phyloP scores from a whole-genome alignment of 2,113 vertebrate species.

The Monopterus albus region DNA sequence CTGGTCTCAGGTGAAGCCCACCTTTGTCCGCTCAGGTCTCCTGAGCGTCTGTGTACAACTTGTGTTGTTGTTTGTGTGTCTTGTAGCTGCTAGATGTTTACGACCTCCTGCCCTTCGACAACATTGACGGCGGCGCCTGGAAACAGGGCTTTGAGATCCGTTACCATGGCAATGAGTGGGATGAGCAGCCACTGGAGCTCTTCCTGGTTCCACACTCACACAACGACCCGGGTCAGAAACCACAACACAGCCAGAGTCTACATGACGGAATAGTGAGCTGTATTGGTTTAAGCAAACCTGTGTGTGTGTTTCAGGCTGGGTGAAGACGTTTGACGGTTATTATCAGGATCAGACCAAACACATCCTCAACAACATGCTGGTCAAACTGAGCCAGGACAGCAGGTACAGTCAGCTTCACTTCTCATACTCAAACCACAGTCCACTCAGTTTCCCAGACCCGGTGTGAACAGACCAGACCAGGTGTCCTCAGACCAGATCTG shows the following conservation, averaged over 20 bases:
- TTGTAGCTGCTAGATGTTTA: constrained; percentile 92
- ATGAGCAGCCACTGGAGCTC: constrained; percentile 87
- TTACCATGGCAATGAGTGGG: constrained; percentile 89
- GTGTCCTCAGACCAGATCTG: too few species aligned
- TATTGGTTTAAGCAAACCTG: too few species aligned
- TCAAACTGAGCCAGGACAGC: constrained; percentile 88
- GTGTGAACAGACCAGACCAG: too few species aligned
- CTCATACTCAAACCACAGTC: too few species aligned
- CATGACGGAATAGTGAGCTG: too few species aligned
- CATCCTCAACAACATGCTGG: constrained; percentile 94
- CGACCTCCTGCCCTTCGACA: constrained; percentile 90
- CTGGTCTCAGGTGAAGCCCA: too few species aligned
- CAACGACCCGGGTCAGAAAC: constrained; percentile 91
- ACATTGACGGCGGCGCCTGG: constrained; percentile 93
- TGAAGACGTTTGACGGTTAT: constrained; percentile 95
- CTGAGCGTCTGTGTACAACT: too few species aligned
- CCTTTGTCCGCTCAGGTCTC: too few species aligned
- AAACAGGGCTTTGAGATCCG: constrained; percentile 94
- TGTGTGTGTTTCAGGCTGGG: constrained; percentile 85
- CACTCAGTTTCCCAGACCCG: too few species aligned
- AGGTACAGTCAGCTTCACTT: constrained; percentile 53
- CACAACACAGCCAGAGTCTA: background rate
- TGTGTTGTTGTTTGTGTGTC: background rate
- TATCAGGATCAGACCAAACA: constrained; percentile 92
- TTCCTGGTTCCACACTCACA: constrained; percentile 95